Base-by-base conservation (phyloP, 2,113 vertebrate genomes). In the Aldabrachelys gigantea region DNA sequence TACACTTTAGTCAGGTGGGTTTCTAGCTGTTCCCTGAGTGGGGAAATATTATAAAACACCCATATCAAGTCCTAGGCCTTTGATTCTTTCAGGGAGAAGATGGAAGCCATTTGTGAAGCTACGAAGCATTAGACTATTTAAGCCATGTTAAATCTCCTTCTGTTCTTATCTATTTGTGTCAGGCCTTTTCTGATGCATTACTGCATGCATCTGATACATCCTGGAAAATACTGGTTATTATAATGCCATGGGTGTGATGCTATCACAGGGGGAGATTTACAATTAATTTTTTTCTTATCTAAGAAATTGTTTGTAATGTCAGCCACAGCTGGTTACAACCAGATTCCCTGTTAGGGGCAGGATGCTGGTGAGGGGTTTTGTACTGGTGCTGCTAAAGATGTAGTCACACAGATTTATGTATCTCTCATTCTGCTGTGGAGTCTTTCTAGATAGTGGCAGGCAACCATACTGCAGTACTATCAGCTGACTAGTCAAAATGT, bases 1-100 rank as follows among this genome's bases (percentile, higher is more conserved):
- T 87, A 87, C 90, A 90, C 5, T 44, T 91, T 92, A 93, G 85
- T 87, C 41, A 80, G 87, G 93, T 84, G 41, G 2, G 87, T 4
- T 35, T 91, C 85, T 85, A 82, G 85, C 90, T 90, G 92, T 93
- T 96, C 17, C 44, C 27, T 84, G 27, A 9, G 84, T 80, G 41
- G 49, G 87, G 81, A 31, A 91, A 47, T 91, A 87, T 84, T 89
- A 13, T 59, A 89, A 50, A 27, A 89, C 47, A 27, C 52, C 90
- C 89, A n/a, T 87, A 75, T 8, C 24, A 52, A 92, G 10, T 5
- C 90, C n/a, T 85, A 92, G 21, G 29, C 87, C 92, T 93, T 81
- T 59, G 38, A 81, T 31, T 81, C 27, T 82, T 91, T 89, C 69
- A 95, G 47, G 27, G 29, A 89, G 6, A 85, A 24, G 8, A 87